These are phyloP conservation scores for Rotaria sp. DNA, from an alignment of 2,888 invertebrate genomes.

Conservation along the genomic window DNA sequence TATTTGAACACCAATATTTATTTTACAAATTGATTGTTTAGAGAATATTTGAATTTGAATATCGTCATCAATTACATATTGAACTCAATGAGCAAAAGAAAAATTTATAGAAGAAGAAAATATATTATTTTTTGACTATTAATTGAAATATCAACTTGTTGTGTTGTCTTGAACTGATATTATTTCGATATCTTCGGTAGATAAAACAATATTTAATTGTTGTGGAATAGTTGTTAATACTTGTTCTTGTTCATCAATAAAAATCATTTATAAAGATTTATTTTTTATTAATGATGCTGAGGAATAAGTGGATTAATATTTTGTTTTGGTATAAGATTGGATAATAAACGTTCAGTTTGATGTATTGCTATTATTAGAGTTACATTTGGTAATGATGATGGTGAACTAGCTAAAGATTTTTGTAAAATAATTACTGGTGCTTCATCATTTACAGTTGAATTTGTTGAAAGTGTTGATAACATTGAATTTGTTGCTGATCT, in stretches of 20 bases:
- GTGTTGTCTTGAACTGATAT: no score
- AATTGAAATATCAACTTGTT: no score
- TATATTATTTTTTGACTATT: no score
- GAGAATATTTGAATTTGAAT: no score
- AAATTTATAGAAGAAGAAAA: no score
- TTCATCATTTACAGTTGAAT: not conserved
- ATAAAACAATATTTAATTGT: not conserved
- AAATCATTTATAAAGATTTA: not conserved
- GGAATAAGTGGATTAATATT: not conserved
- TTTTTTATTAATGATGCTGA: not conserved
- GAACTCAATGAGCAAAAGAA: no score
- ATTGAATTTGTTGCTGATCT: not conserved
- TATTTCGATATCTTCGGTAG: no score
- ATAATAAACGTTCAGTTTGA: not conserved
- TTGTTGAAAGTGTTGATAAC: not conserved
- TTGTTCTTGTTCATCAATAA: not conserved
- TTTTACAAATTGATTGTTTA: not conserved
- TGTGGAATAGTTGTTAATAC: not conserved
- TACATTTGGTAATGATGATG: not conserved
- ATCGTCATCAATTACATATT: no score
- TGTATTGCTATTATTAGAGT: not conserved
- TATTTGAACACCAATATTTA: not conserved
- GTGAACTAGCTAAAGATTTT: not conserved
- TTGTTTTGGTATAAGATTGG: not conserved
- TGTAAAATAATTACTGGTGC: no score